Base-by-base conservation (phyloP, 2,113 vertebrate species). In the Amblyopsis rosae region DNA sequence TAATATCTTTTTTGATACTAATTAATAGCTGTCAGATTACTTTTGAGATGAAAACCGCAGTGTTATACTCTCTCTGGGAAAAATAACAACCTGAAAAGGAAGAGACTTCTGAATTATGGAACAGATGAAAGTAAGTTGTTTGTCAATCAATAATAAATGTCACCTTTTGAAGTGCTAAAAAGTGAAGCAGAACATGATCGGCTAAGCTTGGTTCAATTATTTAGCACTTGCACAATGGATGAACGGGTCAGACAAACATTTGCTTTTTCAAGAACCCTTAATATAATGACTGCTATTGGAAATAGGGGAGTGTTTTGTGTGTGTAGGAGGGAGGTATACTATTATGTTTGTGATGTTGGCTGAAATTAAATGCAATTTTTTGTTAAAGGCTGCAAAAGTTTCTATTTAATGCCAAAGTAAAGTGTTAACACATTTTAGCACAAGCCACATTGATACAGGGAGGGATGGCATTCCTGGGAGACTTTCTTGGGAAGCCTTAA, bases 91-190 rank as follows among this genome's bases (percentile, higher is more conserved):
- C 59, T 82, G 70, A 83, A 85, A 87, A 71, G 49, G 69, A 79
- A 79, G 62, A 72, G 65, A 64, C 79, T 49, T 65, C 48, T 91
- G 73, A 89, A 90, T 88, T 84, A 87, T 87, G 55, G 59, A 91
- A 70, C 59, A 80, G 77, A 84, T 88, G 82, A 89, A 89, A 89
- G 88, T 87, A 78, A 87, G 87, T 88, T 89, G 86, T 88, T 90
- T 82, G 74, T 61, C 26, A 50, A 89, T 92, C 68, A 92, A 92
- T 92, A 90, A 90, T 92, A 60, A 79, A 92, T 89, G 83, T 7
- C 68, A 35, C 56, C 84, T 78, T 89, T 91, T 87, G 83, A 89
- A 84, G 83, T 89, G 78, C 77, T 87, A 86, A 90, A 88, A 86
- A 87, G 82, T 76, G 73, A 86, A 74, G 70, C 79, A 82, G 85